Evolutionary conservation across 2,797 vertebrate genomes (phyloP), one percentile per base, ranked within the genome.

Genomic region (Simalia tracyae): DNA sequence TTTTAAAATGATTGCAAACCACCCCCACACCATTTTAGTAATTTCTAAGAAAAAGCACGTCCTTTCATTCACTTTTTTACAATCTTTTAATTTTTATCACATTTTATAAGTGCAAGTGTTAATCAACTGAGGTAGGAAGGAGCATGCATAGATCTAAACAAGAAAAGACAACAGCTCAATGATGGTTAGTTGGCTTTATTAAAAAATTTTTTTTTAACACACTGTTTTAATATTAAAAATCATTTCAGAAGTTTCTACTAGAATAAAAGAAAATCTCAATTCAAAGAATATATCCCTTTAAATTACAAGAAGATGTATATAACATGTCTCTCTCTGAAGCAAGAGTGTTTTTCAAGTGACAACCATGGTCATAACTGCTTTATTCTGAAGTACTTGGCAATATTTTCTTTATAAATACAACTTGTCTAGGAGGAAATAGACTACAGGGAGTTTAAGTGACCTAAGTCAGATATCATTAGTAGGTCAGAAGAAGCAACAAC

Each of bases 391-490:
- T 94, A 94, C 92, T 42, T 3, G 84, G 94, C 94, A 96, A 96
- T 95, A 90, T 94, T 92, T 93, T 87, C 61, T 72, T 91, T 94
- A 96, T 92, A 96, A 96, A 96, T 93, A 91, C 93, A 95, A 94
- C 90, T 93, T 72, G 92, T 94, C 91, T 93, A 89, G 91, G 97
- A 96, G 84, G 94, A 95, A 96, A 96, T 93, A 63, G n/a, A 90
- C 24, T 81, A 81, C 36, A 93, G 94, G 95, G 94, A 96, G 87
- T 93, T 95, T 93, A 91, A 93, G 95, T 96, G 95, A 97, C 95
- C 94, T 96, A 94, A 96, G 95, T 95, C 95, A 96, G 95, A 96
- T 95, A 96, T 95, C 95, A 96, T 96, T 97, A 97, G 94, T 92
- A 95, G 95, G 95, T 96, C 96, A 96, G 96, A 87, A 96, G 94